Evolutionary conservation across 2,113 vertebrate genomes (phyloP), one percentile per base, ranked within the genome.

Genomic region (Psittacara wagleri): DNA sequence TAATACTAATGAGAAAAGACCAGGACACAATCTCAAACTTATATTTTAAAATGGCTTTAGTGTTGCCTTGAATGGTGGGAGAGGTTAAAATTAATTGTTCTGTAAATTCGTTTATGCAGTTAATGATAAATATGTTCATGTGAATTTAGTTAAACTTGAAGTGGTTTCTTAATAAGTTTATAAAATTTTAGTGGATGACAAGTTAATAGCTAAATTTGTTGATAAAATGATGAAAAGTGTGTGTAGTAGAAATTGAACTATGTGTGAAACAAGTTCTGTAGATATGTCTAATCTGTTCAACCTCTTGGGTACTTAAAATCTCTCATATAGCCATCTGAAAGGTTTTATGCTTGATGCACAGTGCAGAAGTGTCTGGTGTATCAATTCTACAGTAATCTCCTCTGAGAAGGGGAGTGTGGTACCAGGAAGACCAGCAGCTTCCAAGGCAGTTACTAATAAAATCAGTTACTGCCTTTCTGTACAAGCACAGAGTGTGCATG

Each of bases 401-500:
- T 68, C 28, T 67, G 41, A 68, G 35, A 29, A 54, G 22, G 18
- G 27, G 11, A 46, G 11, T 13, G 23, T 52, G 41, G 23, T 48
- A 44, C 7, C 33, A 67, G 61, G 17, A 28, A 84, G 46, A 10
- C 8, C 19, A 29, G 55, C 49, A 67, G 49, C 48, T 52, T 72
- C 35, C 59, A 18, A 13, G 3, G 4, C 68, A 55, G 48, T 35
- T 61, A 14, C 39, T 55, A 33, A 79, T 55, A 54, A 48, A 52
- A 23, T 13, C 27, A 31, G 13, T 7, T 75, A 48, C 17, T 78
- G 12, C 8, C 22, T 41, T 43, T 87, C 48, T 64, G 28, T 23
- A 24, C 23, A 51, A 72, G 28, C 13, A 19, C 27, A 10, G 2
- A 17, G 16, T 0, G 1, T 78, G 18, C 17, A 19, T 17, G 11